Evolutionary conservation across 1,140 invertebrate species (phyloP).

Genomic region (Pseudomyrmex gracilis): DNA sequence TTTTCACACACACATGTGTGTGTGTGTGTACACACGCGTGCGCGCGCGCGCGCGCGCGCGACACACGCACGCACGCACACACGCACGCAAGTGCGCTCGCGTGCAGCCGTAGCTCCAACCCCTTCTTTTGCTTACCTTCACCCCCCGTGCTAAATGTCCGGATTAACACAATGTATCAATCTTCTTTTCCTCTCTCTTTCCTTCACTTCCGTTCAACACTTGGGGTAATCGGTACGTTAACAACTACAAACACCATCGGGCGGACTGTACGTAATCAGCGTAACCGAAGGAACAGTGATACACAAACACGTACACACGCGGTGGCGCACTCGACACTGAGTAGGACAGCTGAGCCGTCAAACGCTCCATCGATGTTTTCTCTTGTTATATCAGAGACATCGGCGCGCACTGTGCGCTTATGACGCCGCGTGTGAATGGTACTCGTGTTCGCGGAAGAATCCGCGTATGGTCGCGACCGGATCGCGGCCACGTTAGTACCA

Average conservation of each 20-base stretch:
- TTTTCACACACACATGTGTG: background rate
- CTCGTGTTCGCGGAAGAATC: conserved; percentile 14
- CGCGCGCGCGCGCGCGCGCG: background rate
- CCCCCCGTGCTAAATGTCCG: conserved; percentile 49
- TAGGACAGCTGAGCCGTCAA: conserved; percentile 77
- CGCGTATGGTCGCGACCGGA: conserved; percentile 31
- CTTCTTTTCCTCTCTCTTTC: conserved; percentile 37
- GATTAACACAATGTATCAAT: conserved; percentile 60
- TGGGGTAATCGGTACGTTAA: conserved; percentile 6
- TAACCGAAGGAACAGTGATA: conserved; percentile 57
- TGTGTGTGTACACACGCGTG: background rate
- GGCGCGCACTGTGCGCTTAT: conserved; percentile 42
- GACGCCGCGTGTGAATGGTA: conserved; percentile 23
- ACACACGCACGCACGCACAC: background rate
- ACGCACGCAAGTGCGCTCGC: background rate
- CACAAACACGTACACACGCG: conserved; percentile 68
- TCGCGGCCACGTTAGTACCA: conserved; percentile 25
- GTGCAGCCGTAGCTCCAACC: conserved; percentile 30
- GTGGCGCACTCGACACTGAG: conserved; percentile 69
- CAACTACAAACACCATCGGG: conserved; percentile 54
- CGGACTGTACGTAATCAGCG: conserved; percentile 56
- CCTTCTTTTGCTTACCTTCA: conserved; percentile 67
- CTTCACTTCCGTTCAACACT: background rate
- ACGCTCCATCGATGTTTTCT: conserved; percentile 65
- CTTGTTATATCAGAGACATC: conserved; percentile 73